Evolutionary conservation across 2,113 vertebrate genomes (phyloP), one percentile per base, ranked within the genome.

Genomic region (Lepisosteus oculatus): DNA sequence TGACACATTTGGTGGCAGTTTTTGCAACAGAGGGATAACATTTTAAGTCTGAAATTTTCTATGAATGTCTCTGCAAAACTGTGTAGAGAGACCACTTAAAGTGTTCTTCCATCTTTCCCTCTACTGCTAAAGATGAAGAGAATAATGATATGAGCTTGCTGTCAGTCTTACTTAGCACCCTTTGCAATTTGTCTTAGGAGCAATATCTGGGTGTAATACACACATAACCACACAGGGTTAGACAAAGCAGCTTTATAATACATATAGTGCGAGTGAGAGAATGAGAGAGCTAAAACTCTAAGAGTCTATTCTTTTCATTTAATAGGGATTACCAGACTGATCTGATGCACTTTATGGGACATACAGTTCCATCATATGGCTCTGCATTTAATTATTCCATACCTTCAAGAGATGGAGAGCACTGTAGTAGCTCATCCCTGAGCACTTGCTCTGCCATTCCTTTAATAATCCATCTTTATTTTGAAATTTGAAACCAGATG

Each of bases 301-400:
- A 0, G 79, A 81, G 77, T 72, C 78, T 79, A 79, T 74, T 82
- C 74, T 77, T 85, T 71, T 66, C 73, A 78, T 88, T 86, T 84
- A 82, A 81, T 66, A 78, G 80, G 83, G 86, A 88, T 88, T 87
- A 87, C 77, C 57, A 77, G 70, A 65, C 79, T 80, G 81, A 87
- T 86, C 84, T 80, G 80, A 83, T 85, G 85, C 85, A 80, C 85
- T 84, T 76, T 82, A 79, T 79, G 12, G 77, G 84, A 81, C 85
- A 81, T 74, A 73, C 68, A 51, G 67, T 81, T 83, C 78, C 14
- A 76, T 86, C 87, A 80, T 78, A 73, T 74, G 79, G 80, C 83
- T 86, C 74, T 76, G 77, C 76, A 83, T 87, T 87, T 88, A 86
- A 87, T 87, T 86, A 85, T 72, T 81, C 74, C 14, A 74, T 75